A percentile compares a stretch with the other conserved stretches of the same genome.
These are phyloP conservation scores for Podarcis cretensis DNA, from an alignment of 2,113 vertebrate species.

Conservation along the genomic window DNA sequence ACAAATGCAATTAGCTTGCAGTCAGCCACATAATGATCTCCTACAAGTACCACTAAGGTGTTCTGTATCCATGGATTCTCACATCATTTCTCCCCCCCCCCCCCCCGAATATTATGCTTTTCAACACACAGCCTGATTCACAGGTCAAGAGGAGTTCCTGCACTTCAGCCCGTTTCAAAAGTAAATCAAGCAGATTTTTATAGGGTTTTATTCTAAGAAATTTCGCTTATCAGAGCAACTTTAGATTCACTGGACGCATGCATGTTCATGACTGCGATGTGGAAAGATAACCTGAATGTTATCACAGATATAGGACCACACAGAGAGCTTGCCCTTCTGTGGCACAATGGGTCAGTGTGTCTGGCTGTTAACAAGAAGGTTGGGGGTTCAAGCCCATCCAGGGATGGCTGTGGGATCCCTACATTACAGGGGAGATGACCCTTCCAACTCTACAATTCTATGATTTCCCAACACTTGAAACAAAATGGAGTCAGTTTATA, in stretches of 20 bases:
- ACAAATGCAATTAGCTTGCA: conserved; percentile 81
- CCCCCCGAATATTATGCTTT: conserved; percentile 36
- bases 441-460: too few relatives aligned
- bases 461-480: background rate
- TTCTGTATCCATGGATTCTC: conserved; percentile 60
- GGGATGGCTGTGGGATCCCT: too few relatives aligned
- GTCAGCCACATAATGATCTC: conserved; percentile 79
- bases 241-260: background rate
- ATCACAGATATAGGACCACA: background rate
- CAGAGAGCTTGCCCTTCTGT: background rate
- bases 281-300: background rate
- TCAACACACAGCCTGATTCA: conserved; percentile 11
- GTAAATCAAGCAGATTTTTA: background rate
- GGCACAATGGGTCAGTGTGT: too few relatives aligned
- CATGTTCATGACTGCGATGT: background rate
- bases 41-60: conserved; percentile 64
- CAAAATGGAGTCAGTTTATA: background rate
- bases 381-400: too few relatives aligned
- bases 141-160: background rate
- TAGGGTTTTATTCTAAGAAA: background rate
- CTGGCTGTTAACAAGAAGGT: too few relatives aligned
- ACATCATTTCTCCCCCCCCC: conserved; percentile 14
- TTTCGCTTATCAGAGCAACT: background rate
- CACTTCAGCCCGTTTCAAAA: background rate
- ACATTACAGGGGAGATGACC: too few relatives aligned